Evolutionary conservation across 2,113 vertebrate genomes (phyloP), one percentile per base, ranked within the genome.

Genomic region (Leptobrachium ailaonicum): DNA sequence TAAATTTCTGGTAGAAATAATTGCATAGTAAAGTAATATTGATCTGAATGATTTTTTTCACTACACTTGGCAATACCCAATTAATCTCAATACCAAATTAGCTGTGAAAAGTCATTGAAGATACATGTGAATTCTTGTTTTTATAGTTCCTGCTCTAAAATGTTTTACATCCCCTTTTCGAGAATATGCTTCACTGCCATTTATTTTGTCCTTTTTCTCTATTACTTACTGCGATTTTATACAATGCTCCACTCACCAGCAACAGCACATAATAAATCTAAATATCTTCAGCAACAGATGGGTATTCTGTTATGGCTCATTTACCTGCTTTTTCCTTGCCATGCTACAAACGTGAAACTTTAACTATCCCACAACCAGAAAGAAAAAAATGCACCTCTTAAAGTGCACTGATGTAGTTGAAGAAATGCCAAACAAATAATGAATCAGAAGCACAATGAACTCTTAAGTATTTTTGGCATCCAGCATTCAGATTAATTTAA

Each of bases 221-320:
- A 42, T 78, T 69, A 71, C 76, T 78, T 71, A 58, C 42, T 78
- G 54, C 45, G 47, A 56, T 78, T 78, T 78, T 71, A 78, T 71
- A 58, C 60, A 69, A 71, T 78, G 41, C 68, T 63, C 50, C 32
- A 47, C 76, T 62, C 56, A 47, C 67, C 68, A 77, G 20, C 76
- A 78, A 78, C 76, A 71, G 76, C 41, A 62, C 54, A 71, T 40
- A 58, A 78, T 78, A 78, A 78, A 78, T 78, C 66, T 62, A 78
- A 78, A 78, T 71, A 78, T 78, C 76, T 78, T 58, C 56, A 71
- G 44, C 66, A 71, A 71, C 76, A 78, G 76, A 78, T 78, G 76
- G 76, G 47, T 60, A 13, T 69, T 77, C 75, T 77, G 67, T 56
- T 56, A 78, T 71, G 76, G 50, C 76, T 78, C 76, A 71, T 78